Evolutionary conservation across 2,797 vertebrate genomes (phyloP), one percentile per base, ranked within the genome.

Genomic region (Lophotriccus pileatus): DNA sequence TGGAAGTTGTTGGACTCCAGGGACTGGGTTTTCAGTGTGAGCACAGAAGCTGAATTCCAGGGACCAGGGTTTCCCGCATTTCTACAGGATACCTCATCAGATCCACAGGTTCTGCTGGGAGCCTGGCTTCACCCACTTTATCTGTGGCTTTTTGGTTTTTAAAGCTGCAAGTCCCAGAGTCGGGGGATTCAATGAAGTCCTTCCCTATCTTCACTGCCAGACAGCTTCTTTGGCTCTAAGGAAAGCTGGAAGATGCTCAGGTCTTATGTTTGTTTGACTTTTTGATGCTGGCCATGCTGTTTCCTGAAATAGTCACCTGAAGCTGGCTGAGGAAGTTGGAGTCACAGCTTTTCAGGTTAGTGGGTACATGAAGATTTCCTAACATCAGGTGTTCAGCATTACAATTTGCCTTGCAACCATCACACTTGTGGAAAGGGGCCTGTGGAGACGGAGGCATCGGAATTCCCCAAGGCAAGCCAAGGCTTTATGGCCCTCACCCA

Each of bases 371-470:
- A 64, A 34, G 72, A n/a, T 81, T 60, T 50, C 78, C 68, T 44
- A 39, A 44, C 52, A 60, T 32, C 30, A 30, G 49, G 32, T 52
- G n/a, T 20, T 34, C 41, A 50, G 20, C 43, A 3, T 67, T 24
- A 25, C 56, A 72, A 14, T 70, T 75, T 83, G 41, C 63, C 58
- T 89, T 68, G 75, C 56, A 66, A 56, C 43, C 72, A 82, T 64
- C 37, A 6, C 0, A 0, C 49, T 68, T 1, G 0, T 30, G 39
- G 73, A 74, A 39, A 74, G 66, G 28, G 56, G 30, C 74, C 46
- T 53, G 59, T 62, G 75, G 83, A 70, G 68, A 34, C 44, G 13
- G 50, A 87, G 46, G 77, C 64, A 67, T 88, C 18, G 0, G 2
- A 27, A 82, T 62, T 80, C 89, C 87, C 63, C 30, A 18, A 47